Conservation (phyloP, 2,797 vertebrate genomes). For the Sphaeramia orbicularis region DNA sequence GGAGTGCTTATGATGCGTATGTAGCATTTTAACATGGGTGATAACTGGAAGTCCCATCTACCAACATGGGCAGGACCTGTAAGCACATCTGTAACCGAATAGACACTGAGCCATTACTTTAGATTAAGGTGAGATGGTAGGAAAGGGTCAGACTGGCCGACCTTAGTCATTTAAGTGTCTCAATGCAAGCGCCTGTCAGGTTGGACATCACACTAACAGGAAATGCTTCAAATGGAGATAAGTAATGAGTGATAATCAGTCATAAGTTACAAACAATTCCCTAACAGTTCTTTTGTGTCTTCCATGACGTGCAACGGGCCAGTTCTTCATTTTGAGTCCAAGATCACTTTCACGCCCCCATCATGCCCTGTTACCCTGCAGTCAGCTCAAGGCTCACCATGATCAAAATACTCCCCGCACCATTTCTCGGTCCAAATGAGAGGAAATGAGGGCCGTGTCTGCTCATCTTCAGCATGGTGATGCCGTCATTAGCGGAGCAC, state of each 20-base stretch:
- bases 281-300: background rate
- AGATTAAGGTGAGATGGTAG: too few relatives aligned
- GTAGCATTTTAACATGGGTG: background rate
- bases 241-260: too few relatives aligned
- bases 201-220: background rate
- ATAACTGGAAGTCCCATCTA: background rate
- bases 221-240: background rate
- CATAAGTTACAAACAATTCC: conserved; percentile 8
- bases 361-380: conserved; percentile 26
- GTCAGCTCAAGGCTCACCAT: conserved; percentile 22
- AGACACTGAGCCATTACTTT: too few relatives aligned
- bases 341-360: conserved; percentile 24
- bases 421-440: conserved; percentile 62
- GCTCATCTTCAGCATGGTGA: conserved; percentile 59
- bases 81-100: background rate
- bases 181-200: too few relatives aligned
- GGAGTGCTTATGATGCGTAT: background rate
- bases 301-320: conserved; percentile 22
- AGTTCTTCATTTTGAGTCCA: conserved; percentile 19
- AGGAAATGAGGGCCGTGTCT: conserved; percentile 68
- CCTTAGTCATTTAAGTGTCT: too few relatives aligned
- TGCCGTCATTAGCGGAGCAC: conserved; percentile 71
- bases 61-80: background rate
- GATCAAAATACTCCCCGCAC: conserved; percentile 62
- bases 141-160: too few relatives aligned